Conservation (phyloP, 2,888 invertebrate genomes). For the Heterodera filipjevi region DNA sequence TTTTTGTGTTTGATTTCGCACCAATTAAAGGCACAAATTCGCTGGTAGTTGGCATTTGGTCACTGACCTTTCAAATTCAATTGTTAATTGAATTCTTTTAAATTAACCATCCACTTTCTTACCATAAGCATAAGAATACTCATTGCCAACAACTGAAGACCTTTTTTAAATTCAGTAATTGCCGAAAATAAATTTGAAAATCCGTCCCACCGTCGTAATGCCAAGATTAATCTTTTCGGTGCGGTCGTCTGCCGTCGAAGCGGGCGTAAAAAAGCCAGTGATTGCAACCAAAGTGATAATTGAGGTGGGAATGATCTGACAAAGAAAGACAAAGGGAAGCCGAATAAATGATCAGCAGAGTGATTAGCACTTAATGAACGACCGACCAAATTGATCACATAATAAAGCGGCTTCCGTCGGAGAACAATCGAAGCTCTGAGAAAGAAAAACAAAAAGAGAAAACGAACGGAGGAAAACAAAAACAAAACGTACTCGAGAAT, state of each 20-base stretch:
- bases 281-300: slow-evolving; percentile 67
- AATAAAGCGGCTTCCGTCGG: slow-evolving; percentile 61
- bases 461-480: slow-evolving; percentile 26
- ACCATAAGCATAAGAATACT: slow-evolving; percentile 68
- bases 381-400: slow-evolving; percentile 47
- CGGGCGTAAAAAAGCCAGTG: slow-evolving; percentile 67
- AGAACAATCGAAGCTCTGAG: slow-evolving; percentile 52
- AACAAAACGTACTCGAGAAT: slow-evolving; percentile 43
- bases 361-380: too few species aligned
- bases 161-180: not conserved
- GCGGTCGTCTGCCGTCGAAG: slow-evolving; percentile 66
- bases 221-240: slow-evolving; percentile 64
- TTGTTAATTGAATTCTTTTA: not conserved
- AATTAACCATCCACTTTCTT: not conserved
- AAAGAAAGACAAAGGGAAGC: not conserved
- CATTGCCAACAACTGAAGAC: slow-evolving; percentile 66
- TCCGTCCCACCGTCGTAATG: slow-evolving; percentile 43
- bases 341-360: too few species aligned
- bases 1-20: not conserved
- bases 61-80: slow-evolving; percentile 62
- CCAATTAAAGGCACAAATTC: slow-evolving; percentile 63
- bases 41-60: slow-evolving; percentile 67
- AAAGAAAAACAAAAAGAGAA: slow-evolving; percentile 45
- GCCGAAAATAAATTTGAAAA: not conserved
- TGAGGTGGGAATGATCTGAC: slow-evolving; percentile 66